Evolutionary conservation across 2,113 vertebrate species (phyloP), one percentile per base, ranked within the genome.

Genomic region (Anhinga anhinga): DNA sequence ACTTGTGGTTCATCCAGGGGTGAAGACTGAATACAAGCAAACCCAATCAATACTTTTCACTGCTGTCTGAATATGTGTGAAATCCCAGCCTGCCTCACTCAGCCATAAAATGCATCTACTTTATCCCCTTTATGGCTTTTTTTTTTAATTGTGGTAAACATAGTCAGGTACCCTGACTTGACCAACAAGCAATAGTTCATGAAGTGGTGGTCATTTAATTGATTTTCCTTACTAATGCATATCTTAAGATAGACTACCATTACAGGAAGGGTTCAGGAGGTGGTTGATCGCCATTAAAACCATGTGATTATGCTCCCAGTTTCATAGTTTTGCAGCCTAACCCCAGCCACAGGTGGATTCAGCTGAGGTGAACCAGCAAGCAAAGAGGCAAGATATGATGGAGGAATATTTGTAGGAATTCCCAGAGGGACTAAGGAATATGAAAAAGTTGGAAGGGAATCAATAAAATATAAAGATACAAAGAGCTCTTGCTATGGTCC

Each of bases 161-260:
- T 9, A 79, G 40, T 69, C 62, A 58, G 45, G 50, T 93, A 80
- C 38, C 36, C n/a, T 86, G 67, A 70, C 62, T 78, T 59, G 17
- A 17, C 27, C 73, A 79, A 53, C 63, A 83, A 77, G 45, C 1
- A 90, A 70, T 77, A 73, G 67, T 69, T 95, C 71, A 83, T 95
- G 73, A 95, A 88, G 50, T 81, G 45, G 72, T 81, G 76, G 71
- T 26, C 90, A 95, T 92, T 83, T 86, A 83, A 95, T 95, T 78
- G 93, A 81, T 96, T 96, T 90, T 95, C 45, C 67, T 88, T 67
- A 58, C 50, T 96, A 95, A 94, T 92, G 77, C 52, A 62, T 66
- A 58, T 86, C 63, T 88, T 80, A 86, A 95, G 88, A 86, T 69
- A 93, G 62, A 49, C 36, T 86, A 18, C 21, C 7, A 2, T 88